Base-by-base conservation (phyloP, 2,797 vertebrate species). In the Syncerus caffer region DNA sequence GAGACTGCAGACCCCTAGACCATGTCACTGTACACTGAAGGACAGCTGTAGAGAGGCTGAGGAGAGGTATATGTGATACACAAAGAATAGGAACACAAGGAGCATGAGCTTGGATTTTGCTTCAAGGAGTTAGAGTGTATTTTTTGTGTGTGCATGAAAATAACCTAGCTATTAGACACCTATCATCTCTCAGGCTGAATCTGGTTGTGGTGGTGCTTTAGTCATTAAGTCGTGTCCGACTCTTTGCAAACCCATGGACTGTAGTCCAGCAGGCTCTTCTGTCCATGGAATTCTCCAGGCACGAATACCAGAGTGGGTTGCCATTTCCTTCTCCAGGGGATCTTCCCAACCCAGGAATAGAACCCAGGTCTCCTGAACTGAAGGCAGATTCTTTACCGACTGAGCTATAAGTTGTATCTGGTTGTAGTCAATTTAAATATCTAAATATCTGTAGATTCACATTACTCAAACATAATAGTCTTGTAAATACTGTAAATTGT, bases 151-250 rank as follows among this genome's bases (percentile, higher is more conserved):
- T 94, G 15, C 12, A 51, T 83, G 17, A 34, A 88, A 78, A 55
- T 85, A 15, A 38, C 34, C 27, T 74, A 53, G 16, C 14, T 76
- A 60, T 23, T 67, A 34, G 11, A 83, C 4, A 90, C 7, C 11
- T 83, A 17, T 47, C 76, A 45, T n/a, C 42, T 67, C 8, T 19
- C 74, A 92, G 27, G 21, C 57, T 57, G 16, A 92, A 74, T 89
- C 50, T 45, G n/a, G 23, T n/a, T 80, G 4, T 42, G 92, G 53
- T 31, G 67, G 6, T 23, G 21, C 10, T 38, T 71, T 71, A 38
- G 34, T 71, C 6, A 23, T 11, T 71, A 71, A 71, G 64, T 38
- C 2, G 0, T 38, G 19, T 71, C 64, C 0, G 0, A 38, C n/a
- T 71, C 19, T 71, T 38, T 71, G 34, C 67, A 71, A 71, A 71